A percentile compares a stretch with the other conserved stretches of the same genome.
phyloP scores from a whole-genome alignment of 2,113 vertebrate genomes.

The Calyptomena viridis region DNA sequence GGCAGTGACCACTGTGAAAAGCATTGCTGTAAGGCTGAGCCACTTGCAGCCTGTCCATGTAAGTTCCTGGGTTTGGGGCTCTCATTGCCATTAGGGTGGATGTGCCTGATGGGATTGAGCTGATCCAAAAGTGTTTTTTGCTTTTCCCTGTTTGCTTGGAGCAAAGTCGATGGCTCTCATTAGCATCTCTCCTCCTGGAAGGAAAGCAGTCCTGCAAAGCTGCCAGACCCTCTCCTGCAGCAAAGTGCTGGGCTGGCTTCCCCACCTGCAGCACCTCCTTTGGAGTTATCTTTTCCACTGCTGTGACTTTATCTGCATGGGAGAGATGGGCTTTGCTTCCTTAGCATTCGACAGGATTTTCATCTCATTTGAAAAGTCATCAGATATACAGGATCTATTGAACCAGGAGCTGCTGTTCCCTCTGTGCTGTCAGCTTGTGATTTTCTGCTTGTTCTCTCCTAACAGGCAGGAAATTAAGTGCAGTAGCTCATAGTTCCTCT shows the following conservation, averaged over 20 bases:
- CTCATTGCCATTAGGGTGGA: rapidly evolving
- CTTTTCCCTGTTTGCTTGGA: neutral
- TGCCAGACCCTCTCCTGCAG: neutral
- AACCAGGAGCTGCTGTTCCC: neutral
- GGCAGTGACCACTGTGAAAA: neutral
- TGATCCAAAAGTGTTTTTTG: neutral
- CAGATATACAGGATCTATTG: neutral
- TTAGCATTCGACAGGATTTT: rapidly evolving
- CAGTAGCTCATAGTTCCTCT: slow-evolving; percentile 9
- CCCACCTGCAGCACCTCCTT: rapidly evolving
- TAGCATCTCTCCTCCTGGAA: neutral
- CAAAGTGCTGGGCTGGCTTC: neutral
- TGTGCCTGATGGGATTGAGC: neutral
- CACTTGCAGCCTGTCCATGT: neutral
- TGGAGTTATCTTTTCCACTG: neutral
- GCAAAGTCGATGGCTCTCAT: neutral
- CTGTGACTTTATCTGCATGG: neutral
- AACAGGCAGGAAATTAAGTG: slow-evolving; percentile 22
- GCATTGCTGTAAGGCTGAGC: neutral
- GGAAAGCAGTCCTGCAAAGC: neutral
- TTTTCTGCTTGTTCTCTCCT: neutral
- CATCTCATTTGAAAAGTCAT: neutral
- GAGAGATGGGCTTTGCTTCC: neutral
- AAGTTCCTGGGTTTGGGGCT: neutral
- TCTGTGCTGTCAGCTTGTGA: neutral